Conservation (phyloP, 1,140 invertebrate genomes). For the Steinernema feltiae region DNA sequence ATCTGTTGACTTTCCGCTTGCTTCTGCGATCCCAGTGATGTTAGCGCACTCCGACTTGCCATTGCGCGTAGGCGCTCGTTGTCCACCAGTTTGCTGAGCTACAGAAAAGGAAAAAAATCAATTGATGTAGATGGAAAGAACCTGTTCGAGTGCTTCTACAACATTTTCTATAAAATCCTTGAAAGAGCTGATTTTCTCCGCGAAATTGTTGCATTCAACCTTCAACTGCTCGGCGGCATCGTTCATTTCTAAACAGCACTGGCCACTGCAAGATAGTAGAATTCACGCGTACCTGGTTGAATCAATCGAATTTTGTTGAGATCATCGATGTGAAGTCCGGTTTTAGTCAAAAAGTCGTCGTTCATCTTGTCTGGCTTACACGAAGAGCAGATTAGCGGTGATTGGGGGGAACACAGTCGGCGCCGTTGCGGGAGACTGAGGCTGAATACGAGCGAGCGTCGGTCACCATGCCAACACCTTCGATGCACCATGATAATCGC, state of each 20-base stretch:
- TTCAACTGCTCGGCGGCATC: background rate
- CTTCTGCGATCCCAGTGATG: background rate
- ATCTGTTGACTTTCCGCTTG: background rate
- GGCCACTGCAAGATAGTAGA: background rate
- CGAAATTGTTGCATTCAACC: background rate
- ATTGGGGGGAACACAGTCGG: no score
- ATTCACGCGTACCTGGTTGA: background rate
- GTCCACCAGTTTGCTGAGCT: conserved; percentile 8
- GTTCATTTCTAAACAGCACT: background rate
- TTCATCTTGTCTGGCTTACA: background rate
- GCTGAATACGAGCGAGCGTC: background rate
- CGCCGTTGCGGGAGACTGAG: no score
- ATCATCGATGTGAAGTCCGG: background rate
- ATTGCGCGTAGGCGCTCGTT: background rate
- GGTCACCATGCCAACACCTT: background rate
- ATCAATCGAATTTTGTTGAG: background rate
- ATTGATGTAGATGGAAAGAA: background rate
- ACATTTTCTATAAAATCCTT: background rate
- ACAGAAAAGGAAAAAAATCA: background rate
- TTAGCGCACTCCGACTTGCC: background rate
- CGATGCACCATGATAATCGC: background rate
- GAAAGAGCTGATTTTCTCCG: background rate
- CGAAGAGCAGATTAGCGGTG: no score
- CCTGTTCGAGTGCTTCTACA: background rate
- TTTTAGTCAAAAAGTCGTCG: background rate